These are phyloP conservation scores for Acronicta leporina DNA, from an alignment of 2,888 invertebrate species.

Conservation along the genomic window DNA sequence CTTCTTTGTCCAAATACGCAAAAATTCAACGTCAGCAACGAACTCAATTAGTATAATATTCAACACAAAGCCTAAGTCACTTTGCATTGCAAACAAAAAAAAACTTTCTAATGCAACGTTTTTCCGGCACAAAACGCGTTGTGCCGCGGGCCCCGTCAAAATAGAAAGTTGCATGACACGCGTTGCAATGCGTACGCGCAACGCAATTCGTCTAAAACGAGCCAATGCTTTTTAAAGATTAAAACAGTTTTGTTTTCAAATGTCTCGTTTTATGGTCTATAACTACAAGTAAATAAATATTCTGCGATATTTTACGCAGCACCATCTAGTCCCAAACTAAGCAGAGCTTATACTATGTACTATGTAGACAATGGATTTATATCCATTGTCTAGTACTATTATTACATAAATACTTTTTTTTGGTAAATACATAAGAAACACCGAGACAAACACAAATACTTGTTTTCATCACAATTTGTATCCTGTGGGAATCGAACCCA, in stretches of 20 bases:
- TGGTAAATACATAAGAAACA: too few relatives aligned
- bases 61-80: slow-evolving; percentile 40
- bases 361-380: too few relatives aligned
- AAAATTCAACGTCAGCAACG: slow-evolving; percentile 2
- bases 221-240: slow-evolving; percentile 5
- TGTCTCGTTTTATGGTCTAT: background rate
- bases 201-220: slow-evolving; percentile 29
- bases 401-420: too few relatives aligned
- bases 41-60: slow-evolving; percentile 34
- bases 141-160: slow-evolving; percentile 65
- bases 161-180: slow-evolving; percentile 84
- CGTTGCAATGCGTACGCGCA: slow-evolving; percentile 74
- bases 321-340: too few relatives aligned
- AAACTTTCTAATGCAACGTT: slow-evolving; percentile 80
- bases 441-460: too few relatives aligned
- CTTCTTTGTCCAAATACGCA: background rate
- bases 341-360: too few relatives aligned
- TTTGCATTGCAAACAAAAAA: slow-evolving; percentile 68
- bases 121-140: slow-evolving; percentile 65
- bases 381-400: too few relatives aligned
- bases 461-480: too few relatives aligned
- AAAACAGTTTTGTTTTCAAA: background rate
- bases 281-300: too few relatives aligned
- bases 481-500: too few relatives aligned
- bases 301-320: too few relatives aligned